A percentile compares a stretch with the other conserved stretches of the same genome.
These are phyloP conservation scores for Tridacna crocea DNA, from an alignment of 2,888 invertebrate genomes.

Conservation along the genomic window DNA sequence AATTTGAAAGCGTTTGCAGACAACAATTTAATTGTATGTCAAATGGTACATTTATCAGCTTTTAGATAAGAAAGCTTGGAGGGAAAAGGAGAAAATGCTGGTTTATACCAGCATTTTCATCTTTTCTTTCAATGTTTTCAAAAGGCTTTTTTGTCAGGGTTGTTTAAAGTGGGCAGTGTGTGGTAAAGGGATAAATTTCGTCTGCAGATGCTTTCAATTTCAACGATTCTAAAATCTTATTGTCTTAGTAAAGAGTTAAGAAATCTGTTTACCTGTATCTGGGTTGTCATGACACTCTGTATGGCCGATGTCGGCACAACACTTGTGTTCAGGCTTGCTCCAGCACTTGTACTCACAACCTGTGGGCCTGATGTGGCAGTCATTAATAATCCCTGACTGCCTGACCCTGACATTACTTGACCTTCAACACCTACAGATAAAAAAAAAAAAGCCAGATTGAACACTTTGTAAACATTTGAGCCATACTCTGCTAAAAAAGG, in stretches of 20 bases:
- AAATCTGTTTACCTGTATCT: slow-evolving; percentile 54
- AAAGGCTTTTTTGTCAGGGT: too few species aligned
- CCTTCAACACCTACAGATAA: slow-evolving; percentile 42
- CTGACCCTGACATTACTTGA: slow-evolving; percentile 34
- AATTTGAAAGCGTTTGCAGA: too few species aligned
- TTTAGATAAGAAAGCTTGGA: too few species aligned
- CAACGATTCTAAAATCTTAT: not conserved
- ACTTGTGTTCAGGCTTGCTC: slow-evolving; percentile 62
- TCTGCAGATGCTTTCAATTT: not conserved
- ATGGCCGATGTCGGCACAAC: slow-evolving; percentile 65
- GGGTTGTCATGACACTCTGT: slow-evolving; percentile 66
- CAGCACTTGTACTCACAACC: slow-evolving; percentile 49
- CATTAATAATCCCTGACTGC: slow-evolving; percentile 65
- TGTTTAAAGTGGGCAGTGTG: too few species aligned
- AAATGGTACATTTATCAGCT: too few species aligned
- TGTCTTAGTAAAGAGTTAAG: not conserved
- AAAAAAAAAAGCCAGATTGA: not conserved
- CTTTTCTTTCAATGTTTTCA: too few species aligned
- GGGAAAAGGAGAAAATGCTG: too few species aligned
- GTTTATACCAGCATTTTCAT: too few species aligned
- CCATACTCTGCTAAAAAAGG: too few species aligned
- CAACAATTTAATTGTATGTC: too few species aligned
- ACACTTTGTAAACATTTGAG: too few species aligned
- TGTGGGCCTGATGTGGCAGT: slow-evolving; percentile 57
- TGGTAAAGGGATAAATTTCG: too few species aligned